Evolutionary conservation across 2,888 invertebrate species (phyloP), one percentile per base, ranked within the genome.

Genomic region (Lapara coniferarum): DNA sequence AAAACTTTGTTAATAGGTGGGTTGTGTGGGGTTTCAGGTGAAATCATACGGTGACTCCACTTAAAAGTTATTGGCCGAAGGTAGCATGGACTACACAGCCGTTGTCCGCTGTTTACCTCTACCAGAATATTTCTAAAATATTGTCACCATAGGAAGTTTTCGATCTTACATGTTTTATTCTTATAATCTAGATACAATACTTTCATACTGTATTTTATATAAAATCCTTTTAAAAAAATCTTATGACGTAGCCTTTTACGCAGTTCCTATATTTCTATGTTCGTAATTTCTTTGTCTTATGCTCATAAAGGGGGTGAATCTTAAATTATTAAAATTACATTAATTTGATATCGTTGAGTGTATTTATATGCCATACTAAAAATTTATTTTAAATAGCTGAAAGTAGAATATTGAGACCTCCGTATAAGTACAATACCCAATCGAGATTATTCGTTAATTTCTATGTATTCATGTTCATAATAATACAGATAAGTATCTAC

Each of bases 251-350:
- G 80, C 80, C 81, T 81, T 81, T 77, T 75, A 75, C 74, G 77
- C 73, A 77, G 84, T 84, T 84, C 83, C 83, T 83, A 83, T 77
- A 77, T 73, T 73, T 74, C 72, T 77, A 70, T 53, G 16, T 52
- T 51, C 19, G 51, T 58, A 25, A 52, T 49, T 67, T 59, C 16
- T 59, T 59, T 59, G 10, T 59, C 44, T 59, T 46, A 16, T 10
- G 59, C 46, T 44, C 46, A n/a, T 59, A 4, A 59, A 16, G 46
- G n/a, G n/a, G 59, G 16, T 59, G 59, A 59, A 59, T 59, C 37
- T 16, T 44, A 4, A 37, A 14, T 3, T n/a, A 59, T 0, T 16
- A 53, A 7, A 37, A 37, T 7, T 3, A 37, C 0, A 37, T 7
- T 37, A 37, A 3, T 37, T 8, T 37, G 5, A 37, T 37, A 37